These are phyloP conservation scores for Folsomia candida DNA, from an alignment of 2,888 invertebrate genomes.

Conservation along the genomic window DNA sequence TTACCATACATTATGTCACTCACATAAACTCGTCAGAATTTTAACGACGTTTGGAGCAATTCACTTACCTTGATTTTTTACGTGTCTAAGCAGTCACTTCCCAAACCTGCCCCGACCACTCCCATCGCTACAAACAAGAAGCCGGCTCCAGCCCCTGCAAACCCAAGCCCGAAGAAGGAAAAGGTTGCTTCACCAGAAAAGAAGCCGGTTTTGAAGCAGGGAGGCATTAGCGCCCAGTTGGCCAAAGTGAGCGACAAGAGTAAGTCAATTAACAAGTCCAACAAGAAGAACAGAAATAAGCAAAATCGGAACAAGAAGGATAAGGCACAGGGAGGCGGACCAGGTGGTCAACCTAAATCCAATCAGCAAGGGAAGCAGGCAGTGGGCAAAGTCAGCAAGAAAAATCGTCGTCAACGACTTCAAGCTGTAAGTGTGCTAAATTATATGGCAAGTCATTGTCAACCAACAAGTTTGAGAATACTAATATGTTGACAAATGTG, in stretches of 20 bases:
- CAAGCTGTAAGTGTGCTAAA: constrained; percentile 1
- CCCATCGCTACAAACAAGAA: background rate
- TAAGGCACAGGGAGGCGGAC: background rate
- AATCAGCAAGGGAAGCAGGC: background rate
- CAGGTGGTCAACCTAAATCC: background rate
- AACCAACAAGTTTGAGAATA: too few species aligned
- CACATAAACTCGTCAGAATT: background rate
- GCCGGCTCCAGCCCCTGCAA: background rate
- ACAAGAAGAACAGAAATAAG: background rate
- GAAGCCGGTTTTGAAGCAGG: background rate
- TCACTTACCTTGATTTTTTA: too few species aligned
- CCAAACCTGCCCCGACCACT: background rate
- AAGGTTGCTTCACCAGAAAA: background rate
- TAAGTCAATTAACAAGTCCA: background rate
- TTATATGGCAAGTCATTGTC: background rate
- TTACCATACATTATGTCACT: too few species aligned
- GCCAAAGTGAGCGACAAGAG: constrained; percentile 12
- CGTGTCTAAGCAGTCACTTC: background rate
- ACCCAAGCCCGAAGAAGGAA: background rate
- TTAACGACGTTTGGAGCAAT: background rate
- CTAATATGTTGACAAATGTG: too few species aligned
- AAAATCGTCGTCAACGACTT: constrained; percentile 9
- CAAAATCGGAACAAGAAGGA: background rate
- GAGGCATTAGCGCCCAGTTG: background rate
- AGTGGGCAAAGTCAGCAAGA: background rate